A percentile compares a stretch with the other conserved stretches of the same genome.
Evolutionary conservation across 1,140 invertebrate genomes (phyloP).

Genomic region (Ostrea denselamellosa): DNA sequence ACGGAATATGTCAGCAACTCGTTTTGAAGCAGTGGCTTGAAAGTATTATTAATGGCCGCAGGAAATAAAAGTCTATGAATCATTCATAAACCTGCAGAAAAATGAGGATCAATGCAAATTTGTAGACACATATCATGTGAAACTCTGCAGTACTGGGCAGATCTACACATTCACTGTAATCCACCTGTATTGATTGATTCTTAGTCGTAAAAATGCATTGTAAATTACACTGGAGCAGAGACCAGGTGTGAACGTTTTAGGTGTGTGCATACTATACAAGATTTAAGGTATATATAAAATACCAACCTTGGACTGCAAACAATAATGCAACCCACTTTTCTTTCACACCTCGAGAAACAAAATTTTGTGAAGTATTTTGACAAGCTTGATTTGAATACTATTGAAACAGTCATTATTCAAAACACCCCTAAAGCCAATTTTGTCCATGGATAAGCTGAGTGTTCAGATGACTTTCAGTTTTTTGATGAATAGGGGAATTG

Average conservation of each 20-base stretch:
- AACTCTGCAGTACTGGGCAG: neutral
- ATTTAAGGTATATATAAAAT: neutral
- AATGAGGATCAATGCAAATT: neutral
- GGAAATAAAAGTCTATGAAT: neutral
- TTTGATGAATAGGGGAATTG: neutral
- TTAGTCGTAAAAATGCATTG: neutral
- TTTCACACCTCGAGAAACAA: neutral
- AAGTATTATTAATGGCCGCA: slow-evolving; percentile 6
- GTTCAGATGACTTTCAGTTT: neutral
- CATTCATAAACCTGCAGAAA: slow-evolving; percentile 35
- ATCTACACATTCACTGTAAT: neutral
- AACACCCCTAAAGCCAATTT: neutral
- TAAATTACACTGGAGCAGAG: neutral
- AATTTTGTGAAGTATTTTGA: neutral
- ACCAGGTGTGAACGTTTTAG: neutral
- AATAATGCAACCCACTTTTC: neutral
- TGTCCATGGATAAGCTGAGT: neutral
- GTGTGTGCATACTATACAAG: neutral
- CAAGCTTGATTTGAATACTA: neutral
- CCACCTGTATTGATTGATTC: neutral
- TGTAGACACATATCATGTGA: slow-evolving; percentile 10
- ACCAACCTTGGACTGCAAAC: neutral
- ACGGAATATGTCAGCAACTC: neutral
- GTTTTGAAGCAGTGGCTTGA: neutral
- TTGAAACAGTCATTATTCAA: neutral